Percentiles rank a stretch among this genome's conserved stretches.
phyloP scores from a whole-genome alignment of 2,113 vertebrate species.

The Pandion haliaetus region DNA sequence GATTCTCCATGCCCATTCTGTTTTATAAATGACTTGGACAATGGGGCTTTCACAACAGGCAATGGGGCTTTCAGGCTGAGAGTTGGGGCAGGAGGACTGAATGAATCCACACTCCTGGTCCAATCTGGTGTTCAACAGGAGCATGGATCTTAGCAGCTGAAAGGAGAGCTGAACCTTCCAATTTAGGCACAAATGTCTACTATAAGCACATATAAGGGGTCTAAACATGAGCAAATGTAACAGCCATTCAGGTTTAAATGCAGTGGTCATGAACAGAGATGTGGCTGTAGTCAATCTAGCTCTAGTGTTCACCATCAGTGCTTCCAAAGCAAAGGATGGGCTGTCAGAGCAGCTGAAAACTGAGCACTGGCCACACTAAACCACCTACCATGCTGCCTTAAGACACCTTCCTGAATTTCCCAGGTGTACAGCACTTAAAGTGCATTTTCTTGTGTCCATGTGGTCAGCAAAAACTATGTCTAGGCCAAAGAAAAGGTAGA shows the following conservation, averaged over 20 bases:
- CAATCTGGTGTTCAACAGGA: not conserved
- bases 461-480: not conserved
- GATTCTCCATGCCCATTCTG: slow-evolving; percentile 60
- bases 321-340: not conserved
- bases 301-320: not conserved
- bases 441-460: not conserved
- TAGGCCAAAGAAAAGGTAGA: not conserved
- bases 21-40: slow-evolving; percentile 37
- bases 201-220: not conserved
- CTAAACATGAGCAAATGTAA: not conserved
- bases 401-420: not conserved
- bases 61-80: slow-evolving; percentile 17
- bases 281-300: not conserved
- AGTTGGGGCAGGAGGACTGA: not conserved
- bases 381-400: not conserved
- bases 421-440: not conserved
- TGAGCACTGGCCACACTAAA: not conserved
- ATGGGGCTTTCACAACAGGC: slow-evolving; percentile 43
- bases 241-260: not conserved
- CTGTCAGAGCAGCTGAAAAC: not conserved
- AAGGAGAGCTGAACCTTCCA: not conserved
- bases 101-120: not conserved
- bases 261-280: not conserved
- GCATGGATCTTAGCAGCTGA: not conserved
- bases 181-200: not conserved